Evolutionary conservation across 2,888 invertebrate species (phyloP).

Genomic region (Calameuta filiformis): DNA sequence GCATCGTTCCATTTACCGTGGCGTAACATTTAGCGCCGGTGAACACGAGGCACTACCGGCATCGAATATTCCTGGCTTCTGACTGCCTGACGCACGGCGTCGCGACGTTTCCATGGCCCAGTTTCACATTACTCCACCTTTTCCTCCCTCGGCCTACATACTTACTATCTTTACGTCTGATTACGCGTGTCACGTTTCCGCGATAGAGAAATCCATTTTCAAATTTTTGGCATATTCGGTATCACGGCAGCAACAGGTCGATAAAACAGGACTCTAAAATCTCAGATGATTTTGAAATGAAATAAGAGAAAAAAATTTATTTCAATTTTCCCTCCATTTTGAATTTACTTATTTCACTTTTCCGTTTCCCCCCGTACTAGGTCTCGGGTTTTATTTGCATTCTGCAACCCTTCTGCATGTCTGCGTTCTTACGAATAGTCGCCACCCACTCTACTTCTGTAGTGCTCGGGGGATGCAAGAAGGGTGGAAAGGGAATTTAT

Average conservation of each 20-base stretch:
- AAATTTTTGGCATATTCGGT: neutral
- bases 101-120: constrained; percentile 32
- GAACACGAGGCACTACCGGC: neutral
- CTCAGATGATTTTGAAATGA: neutral
- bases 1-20: neutral
- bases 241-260: neutral
- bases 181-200: neutral
- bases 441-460: neutral
- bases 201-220: neutral
- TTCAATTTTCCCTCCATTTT: neutral
- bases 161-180: neutral
- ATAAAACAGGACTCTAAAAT: neutral
- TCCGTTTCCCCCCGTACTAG: neutral
- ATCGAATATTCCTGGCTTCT: constrained; percentile 42
- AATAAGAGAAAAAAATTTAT: neutral
- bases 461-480: neutral
- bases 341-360: neutral
- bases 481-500: neutral
- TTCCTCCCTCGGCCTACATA: constrained; percentile 15
- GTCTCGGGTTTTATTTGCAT: neutral
- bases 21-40: neutral
- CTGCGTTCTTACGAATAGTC: neutral
- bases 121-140: constrained; percentile 40
- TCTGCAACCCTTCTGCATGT: neutral
- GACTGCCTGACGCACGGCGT: constrained; percentile 39